Evolutionary conservation across 2,113 vertebrate species (phyloP), one percentile per base, ranked within the genome.

Genomic region (Phylloscopus trochilus): DNA sequence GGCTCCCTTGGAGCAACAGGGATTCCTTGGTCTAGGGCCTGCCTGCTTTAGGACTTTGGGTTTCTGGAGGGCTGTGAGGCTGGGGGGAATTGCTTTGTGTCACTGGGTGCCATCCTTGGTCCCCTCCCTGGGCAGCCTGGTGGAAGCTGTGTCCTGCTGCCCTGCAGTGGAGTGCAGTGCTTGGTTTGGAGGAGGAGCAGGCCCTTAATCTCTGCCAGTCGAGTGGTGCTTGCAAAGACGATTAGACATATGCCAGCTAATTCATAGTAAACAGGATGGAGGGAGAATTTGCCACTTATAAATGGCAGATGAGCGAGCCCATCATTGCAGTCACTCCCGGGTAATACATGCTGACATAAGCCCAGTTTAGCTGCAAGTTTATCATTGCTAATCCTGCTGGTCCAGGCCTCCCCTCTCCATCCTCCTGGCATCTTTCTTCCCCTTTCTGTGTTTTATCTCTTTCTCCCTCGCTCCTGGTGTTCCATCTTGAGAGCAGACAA

Each of bases 161-260:
- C 83, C 10, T 11, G 47, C 39, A 23, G 28, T 2, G 31, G 10
- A 64, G 63, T 1, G 69, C 70, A 24, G 72, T 1, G 63, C 75
- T 64, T 1, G 51, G 33, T 51, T 43, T n/a, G 51, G 84, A 74
- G 87, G 91, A 92, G 93, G 91, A 92, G 89, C 85, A 39, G 70
- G 63, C 46, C 89, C 31, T 46, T 97, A 95, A 96, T 90, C 93
- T 87, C 96, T 78, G 64, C 92, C 92, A 13, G 67, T 28, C 2
- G 83, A 96, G 94, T 83, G 83, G 89, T 23, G 13, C 67, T 77
- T 46, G 93, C 69, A 93, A 86, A 96, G 95, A 77, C 96, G 95
- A 97, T 98, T 97, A 98, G 96, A 94, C 97, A 95, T 92, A 96
- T 97, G 96, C 95, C 82, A 83, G 88, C 88, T 96, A 96, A 97